Base-by-base conservation (phyloP, 2,113 vertebrate species). In the Malurus elegans region DNA sequence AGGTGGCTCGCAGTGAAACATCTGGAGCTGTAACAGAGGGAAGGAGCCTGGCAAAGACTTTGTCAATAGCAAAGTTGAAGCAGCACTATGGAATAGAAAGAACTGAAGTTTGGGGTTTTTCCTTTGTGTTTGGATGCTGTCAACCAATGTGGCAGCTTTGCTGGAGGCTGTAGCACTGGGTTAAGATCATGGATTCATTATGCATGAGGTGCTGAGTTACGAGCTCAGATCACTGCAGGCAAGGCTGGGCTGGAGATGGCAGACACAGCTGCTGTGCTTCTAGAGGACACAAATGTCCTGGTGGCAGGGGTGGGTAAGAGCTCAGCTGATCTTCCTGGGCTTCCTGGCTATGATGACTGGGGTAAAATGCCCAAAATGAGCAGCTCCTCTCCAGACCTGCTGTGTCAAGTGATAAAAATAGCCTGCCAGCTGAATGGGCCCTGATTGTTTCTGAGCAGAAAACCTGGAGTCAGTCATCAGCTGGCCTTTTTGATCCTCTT, bases 151-250 rank as follows among this genome's bases (percentile, higher is more conserved):
- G 51, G 79, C 82, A 92, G 75, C 75, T 90, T 92, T 86, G 79
- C 79, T 94, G 94, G 92, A 90, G 79, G 75, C 93, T 93, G 73
- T 83, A 78, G 29, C 67, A 58, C 58, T 74, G 93, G 79, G 71
- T 90, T 94, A 80, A 82, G 85, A 78, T 93, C 90, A 84, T 0
- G 10, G 62, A 62, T 96, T 92, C 56, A 75, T 97, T 87, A 75
- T 90, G 74, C 70, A 91, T 91, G 87, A 96, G 66, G 38, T 69
- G 65, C 91, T 88, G 95, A 85, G 80, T 65, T 79, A 25, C 14
- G 72, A 95, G 91, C 87, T 87, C 73, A 57, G 74, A 90, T 95
- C 84, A 32, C 89, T 96, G 89, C 86, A 79, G 84, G 92, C 14
- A 2, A 40, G 56, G 50, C 91, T 89, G 66, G 66, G 32, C 29